Conservation (phyloP, 53 echinoderm and acorn worm species). For the Holothuria leucospilota region DNA sequence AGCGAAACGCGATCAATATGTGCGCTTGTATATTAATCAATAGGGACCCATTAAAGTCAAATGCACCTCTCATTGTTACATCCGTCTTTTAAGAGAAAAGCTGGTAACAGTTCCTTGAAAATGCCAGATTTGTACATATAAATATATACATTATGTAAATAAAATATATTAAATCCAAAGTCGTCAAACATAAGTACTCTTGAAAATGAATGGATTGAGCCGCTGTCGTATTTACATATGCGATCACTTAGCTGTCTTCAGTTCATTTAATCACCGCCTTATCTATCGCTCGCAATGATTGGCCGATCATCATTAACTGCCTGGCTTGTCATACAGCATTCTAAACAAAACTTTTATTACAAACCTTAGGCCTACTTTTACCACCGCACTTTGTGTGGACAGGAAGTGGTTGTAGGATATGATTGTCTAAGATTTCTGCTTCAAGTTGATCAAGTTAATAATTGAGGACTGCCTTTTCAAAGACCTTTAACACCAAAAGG, state of each 20-base stretch:
- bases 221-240: too few species aligned
- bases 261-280: too few species aligned
- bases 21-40: conserved; percentile 3
- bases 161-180: too few species aligned
- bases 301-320: too few species aligned
- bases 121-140: too few species aligned
- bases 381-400: background rate
- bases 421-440: conserved; percentile 1
- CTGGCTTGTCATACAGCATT: too few species aligned
- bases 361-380: background rate
- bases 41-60: background rate
- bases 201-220: too few species aligned
- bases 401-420: conserved; percentile 1
- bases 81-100: background rate
- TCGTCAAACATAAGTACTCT: too few species aligned
- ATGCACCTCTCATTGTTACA: background rate
- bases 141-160: too few species aligned
- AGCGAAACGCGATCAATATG: background rate
- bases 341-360: background rate
- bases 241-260: too few species aligned
- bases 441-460: background rate
- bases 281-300: too few species aligned
- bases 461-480: background rate
- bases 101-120: too few species aligned
- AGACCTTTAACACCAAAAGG: conserved; percentile 8